phyloP scores from a whole-genome alignment of 1,140 invertebrate species.

The Drosophila hydei region DNA sequence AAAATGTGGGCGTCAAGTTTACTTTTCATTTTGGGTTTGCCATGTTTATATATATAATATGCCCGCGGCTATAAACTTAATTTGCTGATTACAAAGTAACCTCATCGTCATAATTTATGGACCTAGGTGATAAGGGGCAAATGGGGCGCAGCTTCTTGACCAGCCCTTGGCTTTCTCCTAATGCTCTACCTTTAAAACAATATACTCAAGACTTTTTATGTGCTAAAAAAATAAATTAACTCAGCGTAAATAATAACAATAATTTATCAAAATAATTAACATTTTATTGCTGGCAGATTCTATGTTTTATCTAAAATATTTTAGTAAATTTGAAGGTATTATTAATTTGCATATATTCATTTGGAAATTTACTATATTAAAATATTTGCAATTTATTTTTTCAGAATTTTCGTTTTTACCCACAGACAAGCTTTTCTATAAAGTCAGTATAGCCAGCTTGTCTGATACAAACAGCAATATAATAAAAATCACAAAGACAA shows the following conservation, averaged over 20 bases:
- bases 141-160: conserved; percentile 8
- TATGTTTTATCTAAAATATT: background rate
- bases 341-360: too few species aligned
- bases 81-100: conserved; percentile 78
- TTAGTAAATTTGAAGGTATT: too few species aligned
- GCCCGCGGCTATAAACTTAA: conserved; percentile 71
- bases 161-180: background rate
- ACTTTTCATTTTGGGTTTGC: conserved; percentile 44
- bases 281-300: background rate
- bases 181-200: conserved; percentile 11
- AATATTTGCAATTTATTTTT: background rate
- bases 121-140: conserved; percentile 62
- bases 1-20: conserved; percentile 45
- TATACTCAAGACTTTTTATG: background rate
- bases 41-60: conserved; percentile 35
- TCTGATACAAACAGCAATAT: background rate
- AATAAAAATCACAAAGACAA: conserved; percentile 2
- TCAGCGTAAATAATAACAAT: background rate
- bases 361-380: background rate
- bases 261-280: background rate
- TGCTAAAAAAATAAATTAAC: background rate
- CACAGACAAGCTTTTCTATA: background rate
- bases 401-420: background rate
- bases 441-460: background rate
- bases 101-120: conserved; percentile 69